Base-by-base conservation (phyloP, 2,113 vertebrate species). In the Podilymbus podiceps region DNA sequence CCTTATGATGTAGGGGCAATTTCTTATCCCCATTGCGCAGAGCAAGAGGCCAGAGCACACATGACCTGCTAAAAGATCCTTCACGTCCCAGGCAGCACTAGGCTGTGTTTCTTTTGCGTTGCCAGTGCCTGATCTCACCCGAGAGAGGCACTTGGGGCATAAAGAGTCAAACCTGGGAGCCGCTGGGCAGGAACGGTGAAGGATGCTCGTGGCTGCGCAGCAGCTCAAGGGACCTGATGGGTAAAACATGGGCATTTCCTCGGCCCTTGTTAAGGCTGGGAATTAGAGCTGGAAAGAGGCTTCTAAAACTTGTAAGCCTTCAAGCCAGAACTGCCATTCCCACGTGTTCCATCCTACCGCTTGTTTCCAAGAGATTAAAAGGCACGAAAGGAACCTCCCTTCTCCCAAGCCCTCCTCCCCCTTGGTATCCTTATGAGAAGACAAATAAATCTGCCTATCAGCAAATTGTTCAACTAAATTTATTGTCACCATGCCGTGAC, bases 391-490 rank as follows among this genome's bases (percentile, higher is more conserved):
- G 88, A 78, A 94, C 81, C 42, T 92, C 68, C 83, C 72, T 77
- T 55, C 47, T 93, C 67, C 67, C 63, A 42, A 60, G 67, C 66
- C 75, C 85, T 94, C 53, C 49, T n/a, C 47, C 44, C 74, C 55
- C 38, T 52, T 33, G n/a, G 59, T 59, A 49, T 72, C 81, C 63
- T 75, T 40, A 33, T 73, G 90, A 85, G 85, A 82, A 82, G 60
- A 22, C 87, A 90, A 96, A 96, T 94, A 96, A 95, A 96, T 81
- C 92, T 83, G 49, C 53, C 92, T 55, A 83, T 95, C 93, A 90
- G 87, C 85, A 92, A 71, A 91, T 75, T 16, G 60, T 77, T 86
- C 86, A 55, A 87, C 92, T 74, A 83, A 60, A 66, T 91, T 97
- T 96, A 95, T 83, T 94, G 91, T 80, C 89, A 91, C 82, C 49